These are phyloP conservation scores for Flexamia atlantica DNA, from an alignment of 2,888 invertebrate genomes.

Conservation along the genomic window DNA sequence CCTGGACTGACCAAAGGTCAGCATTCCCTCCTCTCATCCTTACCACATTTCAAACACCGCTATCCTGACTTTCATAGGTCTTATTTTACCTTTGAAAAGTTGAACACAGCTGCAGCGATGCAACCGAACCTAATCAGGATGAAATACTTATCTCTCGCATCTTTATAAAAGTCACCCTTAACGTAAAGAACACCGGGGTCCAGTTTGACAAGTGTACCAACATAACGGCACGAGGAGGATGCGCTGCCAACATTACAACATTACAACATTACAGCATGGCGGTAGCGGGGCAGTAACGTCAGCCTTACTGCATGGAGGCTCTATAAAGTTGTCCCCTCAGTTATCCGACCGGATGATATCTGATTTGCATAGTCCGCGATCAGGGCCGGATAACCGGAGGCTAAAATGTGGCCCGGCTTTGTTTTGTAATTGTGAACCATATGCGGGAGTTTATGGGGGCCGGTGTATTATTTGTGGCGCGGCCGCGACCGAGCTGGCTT, in stretches of 20 bases:
- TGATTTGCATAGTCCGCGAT: slow-evolving; percentile 33
- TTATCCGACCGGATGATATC: background rate
- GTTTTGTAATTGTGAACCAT: slow-evolving; percentile 50
- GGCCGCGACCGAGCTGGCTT: background rate
- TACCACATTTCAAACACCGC: no score
- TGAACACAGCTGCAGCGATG: no score
- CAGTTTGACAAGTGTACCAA: slow-evolving; percentile 5
- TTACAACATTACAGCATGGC: background rate
- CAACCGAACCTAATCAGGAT: no score
- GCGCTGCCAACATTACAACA: slow-evolving; percentile 6
- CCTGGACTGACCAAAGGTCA: no score
- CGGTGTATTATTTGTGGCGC: slow-evolving; percentile 29
- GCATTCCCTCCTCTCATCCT: no score
- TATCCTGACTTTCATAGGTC: no score
- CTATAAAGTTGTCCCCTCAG: slow-evolving; percentile 7
- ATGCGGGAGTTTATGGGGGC: slow-evolving; percentile 24
- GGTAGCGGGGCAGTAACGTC: slow-evolving; percentile 15
- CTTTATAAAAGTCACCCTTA: no score
- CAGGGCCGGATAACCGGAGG: slow-evolving; percentile 1
- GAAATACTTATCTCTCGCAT: no score
- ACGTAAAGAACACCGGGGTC: no score
- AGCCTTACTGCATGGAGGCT: background rate
- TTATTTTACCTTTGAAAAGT: no score
- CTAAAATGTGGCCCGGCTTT: slow-evolving; percentile 36
- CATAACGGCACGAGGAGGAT: slow-evolving; percentile 11